Percentiles rank a stretch among this genome's conserved stretches.
Evolutionary conservation across 2,797 vertebrate genomes (phyloP).

Genomic region (Pantherophis vulpinus): DNA sequence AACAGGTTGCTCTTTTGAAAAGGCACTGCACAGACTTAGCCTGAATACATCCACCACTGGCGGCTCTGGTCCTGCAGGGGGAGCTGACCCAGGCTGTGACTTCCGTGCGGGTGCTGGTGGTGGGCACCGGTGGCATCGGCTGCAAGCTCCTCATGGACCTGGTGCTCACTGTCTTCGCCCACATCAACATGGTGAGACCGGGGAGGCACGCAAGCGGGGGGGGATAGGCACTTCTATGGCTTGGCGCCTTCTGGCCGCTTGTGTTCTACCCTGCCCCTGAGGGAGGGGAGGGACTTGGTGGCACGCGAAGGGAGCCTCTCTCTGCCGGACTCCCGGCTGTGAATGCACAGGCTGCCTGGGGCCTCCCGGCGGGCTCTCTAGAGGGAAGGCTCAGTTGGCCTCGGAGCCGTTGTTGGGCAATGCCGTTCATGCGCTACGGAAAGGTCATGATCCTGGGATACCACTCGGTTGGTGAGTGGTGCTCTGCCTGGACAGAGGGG

Average conservation of each 20-base stretch:
- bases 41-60: slow-evolving; percentile 36
- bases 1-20: not conserved
- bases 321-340: too few relatives aligned
- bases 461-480: too few relatives aligned
- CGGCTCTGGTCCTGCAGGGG: slow-evolving; percentile 74
- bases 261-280: too few relatives aligned
- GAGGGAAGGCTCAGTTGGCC: too few relatives aligned
- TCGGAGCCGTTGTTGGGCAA: too few relatives aligned
- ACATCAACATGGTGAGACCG: slow-evolving; percentile 88
- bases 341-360: too few relatives aligned
- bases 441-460: not conserved
- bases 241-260: not conserved
- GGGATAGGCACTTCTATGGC: rapidly evolving
- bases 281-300: too few relatives aligned
- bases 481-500: too few relatives aligned
- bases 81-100: slow-evolving; percentile 87
- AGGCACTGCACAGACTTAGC: not conserved
- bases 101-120: slow-evolving; percentile 85
- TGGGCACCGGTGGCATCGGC: slow-evolving; percentile 93
- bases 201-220: not conserved
- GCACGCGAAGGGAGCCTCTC: too few relatives aligned
- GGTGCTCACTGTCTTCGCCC: slow-evolving; percentile 90
- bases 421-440: too few relatives aligned
- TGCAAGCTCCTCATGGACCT: slow-evolving; percentile 95
- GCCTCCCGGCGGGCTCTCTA: too few relatives aligned